These are phyloP conservation scores for Platyrinchus mystaceus DNA, from an alignment of 2,797 vertebrate genomes.

Conservation along the genomic window DNA sequence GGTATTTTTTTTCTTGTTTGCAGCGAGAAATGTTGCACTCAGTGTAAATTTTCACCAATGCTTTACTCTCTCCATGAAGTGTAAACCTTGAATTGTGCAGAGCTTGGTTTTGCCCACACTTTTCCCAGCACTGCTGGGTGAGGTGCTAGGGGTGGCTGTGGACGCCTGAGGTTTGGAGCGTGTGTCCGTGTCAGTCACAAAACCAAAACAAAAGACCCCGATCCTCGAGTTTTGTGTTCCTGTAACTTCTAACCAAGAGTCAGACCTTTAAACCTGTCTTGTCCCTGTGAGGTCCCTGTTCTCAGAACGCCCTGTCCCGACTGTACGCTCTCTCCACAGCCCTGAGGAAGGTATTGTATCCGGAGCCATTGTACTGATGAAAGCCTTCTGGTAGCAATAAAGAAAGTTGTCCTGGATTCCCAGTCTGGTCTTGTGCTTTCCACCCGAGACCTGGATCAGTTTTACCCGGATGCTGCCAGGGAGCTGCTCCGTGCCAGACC, in stretches of 20 bases:
- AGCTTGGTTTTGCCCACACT: not conserved
- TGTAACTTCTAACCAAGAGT: slow-evolving; percentile 55
- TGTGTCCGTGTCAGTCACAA: slow-evolving; percentile 4
- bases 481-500: not conserved
- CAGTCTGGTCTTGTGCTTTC: not conserved
- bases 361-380: slow-evolving; percentile 74
- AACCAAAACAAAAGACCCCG: not conserved
- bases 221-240: slow-evolving; percentile 53
- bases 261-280: not conserved
- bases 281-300: slow-evolving; percentile 30
- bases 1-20: not conserved
- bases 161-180: slow-evolving; percentile 1
- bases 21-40: slow-evolving; percentile 14
- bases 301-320: slow-evolving; percentile 51
- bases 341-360: slow-evolving; percentile 74
- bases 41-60: not conserved
- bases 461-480: rapidly evolving
- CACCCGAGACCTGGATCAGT: rapidly evolving
- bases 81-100: not conserved
- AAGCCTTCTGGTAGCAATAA: slow-evolving; percentile 86
- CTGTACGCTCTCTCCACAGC: slow-evolving; percentile 75
- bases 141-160: not conserved
- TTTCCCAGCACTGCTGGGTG: not conserved
- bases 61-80: not conserved
- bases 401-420: slow-evolving; percentile 75